Evolutionary conservation across 2,113 vertebrate genomes (phyloP).

Genomic region (Rana temporaria): DNA sequence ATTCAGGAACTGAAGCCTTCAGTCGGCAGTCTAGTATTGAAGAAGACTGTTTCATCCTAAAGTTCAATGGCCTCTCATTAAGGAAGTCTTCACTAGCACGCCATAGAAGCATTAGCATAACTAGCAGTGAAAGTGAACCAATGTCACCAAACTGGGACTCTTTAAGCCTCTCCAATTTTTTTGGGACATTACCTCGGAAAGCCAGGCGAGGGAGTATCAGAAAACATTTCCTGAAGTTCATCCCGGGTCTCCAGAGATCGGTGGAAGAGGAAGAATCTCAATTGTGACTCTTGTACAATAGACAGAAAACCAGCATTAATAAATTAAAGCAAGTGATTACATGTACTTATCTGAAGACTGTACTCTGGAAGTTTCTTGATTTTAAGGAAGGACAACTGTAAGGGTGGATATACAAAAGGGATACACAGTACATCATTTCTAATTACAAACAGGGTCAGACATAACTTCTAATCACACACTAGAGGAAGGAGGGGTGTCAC

Average conservation of each 20-base stretch:
- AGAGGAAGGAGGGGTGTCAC: too few species aligned
- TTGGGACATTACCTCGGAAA: constrained; percentile 90
- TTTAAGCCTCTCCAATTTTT: constrained; percentile 68
- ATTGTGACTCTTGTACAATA: constrained; percentile 56
- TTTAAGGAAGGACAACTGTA: too few species aligned
- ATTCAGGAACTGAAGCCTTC: constrained; percentile 64
- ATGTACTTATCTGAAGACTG: too few species aligned
- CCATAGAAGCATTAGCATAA: constrained; percentile 82
- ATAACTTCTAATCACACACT: too few species aligned
- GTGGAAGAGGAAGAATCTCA: constrained; percentile 88
- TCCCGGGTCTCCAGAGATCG: constrained; percentile 87
- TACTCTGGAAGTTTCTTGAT: too few species aligned
- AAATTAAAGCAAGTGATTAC: not conserved
- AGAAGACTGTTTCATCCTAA: constrained; percentile 76
- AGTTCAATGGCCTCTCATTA: constrained; percentile 49
- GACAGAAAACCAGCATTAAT: accelerated
- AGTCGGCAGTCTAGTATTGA: constrained; percentile 78
- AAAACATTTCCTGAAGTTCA: constrained; percentile 85
- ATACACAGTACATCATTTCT: too few species aligned
- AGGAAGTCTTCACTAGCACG: constrained; percentile 63
- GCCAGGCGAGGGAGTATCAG: constrained; percentile 77
- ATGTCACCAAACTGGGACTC: constrained; percentile 83
- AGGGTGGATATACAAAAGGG: too few species aligned
- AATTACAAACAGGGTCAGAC: too few species aligned
- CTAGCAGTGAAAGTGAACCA: constrained; percentile 76